Base-by-base conservation (phyloP, 2,888 invertebrate genomes). In the Diarsia brunnea region DNA sequence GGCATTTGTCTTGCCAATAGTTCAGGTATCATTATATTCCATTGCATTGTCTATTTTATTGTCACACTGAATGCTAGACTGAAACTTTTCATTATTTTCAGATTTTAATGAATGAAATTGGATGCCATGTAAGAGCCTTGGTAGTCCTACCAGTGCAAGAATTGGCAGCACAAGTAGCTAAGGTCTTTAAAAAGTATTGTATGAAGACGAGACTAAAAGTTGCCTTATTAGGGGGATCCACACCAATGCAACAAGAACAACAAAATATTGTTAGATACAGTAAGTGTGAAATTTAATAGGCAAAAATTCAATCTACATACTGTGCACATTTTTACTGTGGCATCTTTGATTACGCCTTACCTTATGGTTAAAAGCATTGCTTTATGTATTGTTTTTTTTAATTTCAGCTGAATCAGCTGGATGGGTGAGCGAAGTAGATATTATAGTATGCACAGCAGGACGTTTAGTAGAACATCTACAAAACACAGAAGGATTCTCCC, bases 81-180 rank as follows among this genome's bases (percentile, higher is more conserved):
- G 0, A 12, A n/a, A 12, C 12, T 24, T 14, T 53, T 45, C 51
- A 74, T 51, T n/a, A 16, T 81, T 93, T 93, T 73, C 93, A 98
- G 97, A 94, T 97, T 73, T 91, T 98, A 80, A 97, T 97, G 89
- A 93, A 95, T 70, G 96, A 97, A 78, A 95, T 98, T 47, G 97
- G 97, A 7, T 97, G 97, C 70, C 97, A 97, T 91, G 97, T 99
- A 45, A 97, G 98, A 86, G 99, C 99, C 27, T 94, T 99, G 77
- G 97, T 99, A n/a, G 98, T 99, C 43, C 96, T 99, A 77, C 99
- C 99, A 1, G 99, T 99, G 0, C 98, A 98, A 91, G 99, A 99
- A 92, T 96, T 99, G 84, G 99, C 99, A 0, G 93, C 97, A 24
- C 99, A 99, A 95, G 99, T 99, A 51, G 98, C 97, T 86, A 97